Evolutionary conservation across 2,113 vertebrate genomes (phyloP), one percentile per base, ranked within the genome.

Genomic region (Arizona elegans): DNA sequence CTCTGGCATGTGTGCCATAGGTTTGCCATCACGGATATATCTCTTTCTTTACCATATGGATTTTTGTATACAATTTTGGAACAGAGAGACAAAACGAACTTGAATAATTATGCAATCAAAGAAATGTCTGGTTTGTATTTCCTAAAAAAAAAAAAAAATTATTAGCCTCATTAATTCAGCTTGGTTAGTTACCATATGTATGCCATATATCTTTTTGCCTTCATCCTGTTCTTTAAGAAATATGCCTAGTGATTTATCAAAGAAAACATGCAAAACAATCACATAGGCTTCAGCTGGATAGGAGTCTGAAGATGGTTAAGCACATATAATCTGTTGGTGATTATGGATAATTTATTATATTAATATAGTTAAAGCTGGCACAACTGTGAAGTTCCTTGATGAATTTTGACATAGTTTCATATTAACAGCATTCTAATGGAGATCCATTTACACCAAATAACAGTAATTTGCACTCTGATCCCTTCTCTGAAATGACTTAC

Each of bases 391-490:
- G 93, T 93, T 88, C 94, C 95, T 93, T 96, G 96, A 94, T 96
- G 94, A 95, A 96, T 96, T 95, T 90, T 88, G 87, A 96, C 96
- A 96, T 95, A 96, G 95, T 96, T 96, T 96, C 95, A 90, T 96
- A 96, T 96, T 97, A 97, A 96, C 96, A 95, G 93, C 88, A 95
- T 96, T 95, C 95, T 97, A 96, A 96, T 96, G 95, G 97, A 97
- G 96, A 97, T 96, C 95, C 96, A 96, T 95, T 97, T 96, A 96
- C 65, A 96, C 93, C 91, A 97, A 97, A 97, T 97, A 97, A 96
- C 96, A 95, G 95, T 96, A 96, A 97, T 97, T 97, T 97, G 92
- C 95, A 94, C 95, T 96, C 95, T 94, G 96, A 96, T 96, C 95
- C 93, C 29, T 95, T 55, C 95, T 96, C 95, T 95, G 96, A 96